Conservation (phyloP, 2,888 invertebrate genomes). For the Athripsodes cinereus region DNA sequence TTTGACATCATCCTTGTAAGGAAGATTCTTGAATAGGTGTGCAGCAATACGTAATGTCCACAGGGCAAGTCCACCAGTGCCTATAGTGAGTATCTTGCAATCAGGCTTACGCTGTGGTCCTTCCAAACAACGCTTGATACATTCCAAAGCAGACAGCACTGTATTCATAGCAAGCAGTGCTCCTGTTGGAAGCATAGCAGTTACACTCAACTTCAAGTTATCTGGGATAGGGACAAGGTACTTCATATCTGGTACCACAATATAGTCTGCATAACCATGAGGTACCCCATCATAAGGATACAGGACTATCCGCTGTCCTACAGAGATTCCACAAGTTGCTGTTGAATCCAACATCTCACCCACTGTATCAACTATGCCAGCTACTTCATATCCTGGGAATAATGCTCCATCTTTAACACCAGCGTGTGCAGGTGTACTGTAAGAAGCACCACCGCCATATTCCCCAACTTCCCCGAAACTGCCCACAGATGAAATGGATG, state of each 20-base stretch:
- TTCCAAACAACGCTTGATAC: constrained; percentile 59
- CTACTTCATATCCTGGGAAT: constrained; percentile 78
- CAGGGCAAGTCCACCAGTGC: constrained; percentile 88
- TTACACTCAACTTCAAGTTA: constrained; percentile 73
- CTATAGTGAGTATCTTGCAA: constrained; percentile 84
- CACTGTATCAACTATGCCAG: constrained; percentile 72
- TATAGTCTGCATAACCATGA: constrained; percentile 81
- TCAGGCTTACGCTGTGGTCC: constrained; percentile 57
- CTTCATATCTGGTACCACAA: constrained; percentile 83
- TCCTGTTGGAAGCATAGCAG: constrained; percentile 91
- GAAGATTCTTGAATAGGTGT: constrained; percentile 67
- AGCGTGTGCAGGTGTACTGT: constrained; percentile 59
- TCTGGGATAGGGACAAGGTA: constrained; percentile 84
- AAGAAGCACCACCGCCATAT: constrained; percentile 43
- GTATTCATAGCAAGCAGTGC: constrained; percentile 89
- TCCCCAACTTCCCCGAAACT: constrained; percentile 46
- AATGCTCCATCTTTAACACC: constrained; percentile 79
- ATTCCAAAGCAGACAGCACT: constrained; percentile 70
- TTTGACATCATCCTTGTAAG: constrained; percentile 60
- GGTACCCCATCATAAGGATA: constrained; percentile 85
- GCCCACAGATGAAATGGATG: constrained; percentile 57
- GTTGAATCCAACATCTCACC: constrained; percentile 59
- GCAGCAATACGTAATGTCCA: constrained; percentile 89
- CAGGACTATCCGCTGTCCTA: constrained; percentile 73
- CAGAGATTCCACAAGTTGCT: constrained; percentile 47